phyloP scores from a whole-genome alignment of 2,113 vertebrate genomes.

The Macrotis lagotis region DNA sequence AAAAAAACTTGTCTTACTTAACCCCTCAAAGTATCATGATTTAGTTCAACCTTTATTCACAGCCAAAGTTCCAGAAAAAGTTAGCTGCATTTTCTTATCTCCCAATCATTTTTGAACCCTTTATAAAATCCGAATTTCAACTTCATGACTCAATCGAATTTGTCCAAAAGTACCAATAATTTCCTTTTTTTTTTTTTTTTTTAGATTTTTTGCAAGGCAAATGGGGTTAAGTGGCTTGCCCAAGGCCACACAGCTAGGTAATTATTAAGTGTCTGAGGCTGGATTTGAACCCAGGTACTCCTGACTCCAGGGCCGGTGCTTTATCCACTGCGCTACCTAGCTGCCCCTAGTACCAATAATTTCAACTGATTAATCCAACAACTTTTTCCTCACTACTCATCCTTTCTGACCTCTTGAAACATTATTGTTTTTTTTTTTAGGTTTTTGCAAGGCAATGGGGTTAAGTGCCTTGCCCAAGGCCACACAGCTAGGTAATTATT shows the following conservation, averaged over 20 bases:
- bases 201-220: too few relatives aligned
- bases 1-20: background rate
- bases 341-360: background rate
- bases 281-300: too few relatives aligned
- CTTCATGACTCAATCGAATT: background rate
- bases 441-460: too few relatives aligned
- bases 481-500: too few relatives aligned
- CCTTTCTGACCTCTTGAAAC: background rate
- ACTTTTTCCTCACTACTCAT: background rate
- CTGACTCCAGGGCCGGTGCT: too few relatives aligned
- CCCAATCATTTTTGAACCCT: background rate
- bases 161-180: background rate
- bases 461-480: too few relatives aligned
- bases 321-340: too few relatives aligned
- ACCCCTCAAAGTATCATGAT: background rate
- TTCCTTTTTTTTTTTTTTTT: too few relatives aligned
- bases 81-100: background rate
- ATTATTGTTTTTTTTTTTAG: too few relatives aligned
- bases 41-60: background rate
- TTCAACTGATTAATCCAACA: background rate
- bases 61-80: background rate
- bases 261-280: too few relatives aligned
- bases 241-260: too few relatives aligned
- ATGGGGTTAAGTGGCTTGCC: too few relatives aligned
- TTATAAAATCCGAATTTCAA: background rate